Evolutionary conservation across 2,113 vertebrate genomes (phyloP).

Genomic region (Rhinogobius similis): DNA sequence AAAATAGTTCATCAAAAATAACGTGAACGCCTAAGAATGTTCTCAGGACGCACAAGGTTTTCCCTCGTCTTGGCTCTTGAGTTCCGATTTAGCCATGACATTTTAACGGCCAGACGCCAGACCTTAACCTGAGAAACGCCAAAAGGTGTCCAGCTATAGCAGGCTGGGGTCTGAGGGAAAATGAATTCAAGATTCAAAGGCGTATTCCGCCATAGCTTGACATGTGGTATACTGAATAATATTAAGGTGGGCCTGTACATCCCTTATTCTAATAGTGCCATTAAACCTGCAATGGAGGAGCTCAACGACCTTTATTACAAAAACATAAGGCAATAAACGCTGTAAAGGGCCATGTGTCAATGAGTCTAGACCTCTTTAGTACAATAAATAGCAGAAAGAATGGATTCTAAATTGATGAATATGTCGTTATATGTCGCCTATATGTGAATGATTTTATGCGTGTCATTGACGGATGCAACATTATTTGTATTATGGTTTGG

Average conservation of each 20-base stretch:
- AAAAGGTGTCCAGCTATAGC: constrained; percentile 39
- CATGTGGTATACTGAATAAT: not conserved
- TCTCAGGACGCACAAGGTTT: constrained; percentile 20
- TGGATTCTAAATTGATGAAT: constrained; percentile 7
- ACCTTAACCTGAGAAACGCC: constrained; percentile 47
- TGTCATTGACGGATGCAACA: not conserved
- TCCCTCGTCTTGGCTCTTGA: constrained; percentile 40
- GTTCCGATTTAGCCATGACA: constrained; percentile 75
- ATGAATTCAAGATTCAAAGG: constrained; percentile 15
- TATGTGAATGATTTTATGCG: not conserved
- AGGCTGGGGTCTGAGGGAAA: not conserved
- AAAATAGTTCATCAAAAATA: not conserved
- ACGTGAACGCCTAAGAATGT: not conserved
- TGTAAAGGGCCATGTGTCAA: constrained; percentile 14
- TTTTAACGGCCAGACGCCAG: constrained; percentile 65
- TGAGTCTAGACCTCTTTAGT: constrained; percentile 24
- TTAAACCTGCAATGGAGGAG: constrained; percentile 13
- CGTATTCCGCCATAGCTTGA: no score
- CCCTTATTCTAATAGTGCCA: constrained; percentile 32
- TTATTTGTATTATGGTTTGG: not conserved
- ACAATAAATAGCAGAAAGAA: not conserved
- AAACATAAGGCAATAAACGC: constrained; percentile 27
- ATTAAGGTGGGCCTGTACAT: not conserved
- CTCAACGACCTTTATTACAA: constrained; percentile 28
- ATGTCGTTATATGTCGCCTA: not conserved